Evolutionary conservation across 2,113 vertebrate species (phyloP).

Genomic region (Sinocyclocheilus anshuiensis): DNA sequence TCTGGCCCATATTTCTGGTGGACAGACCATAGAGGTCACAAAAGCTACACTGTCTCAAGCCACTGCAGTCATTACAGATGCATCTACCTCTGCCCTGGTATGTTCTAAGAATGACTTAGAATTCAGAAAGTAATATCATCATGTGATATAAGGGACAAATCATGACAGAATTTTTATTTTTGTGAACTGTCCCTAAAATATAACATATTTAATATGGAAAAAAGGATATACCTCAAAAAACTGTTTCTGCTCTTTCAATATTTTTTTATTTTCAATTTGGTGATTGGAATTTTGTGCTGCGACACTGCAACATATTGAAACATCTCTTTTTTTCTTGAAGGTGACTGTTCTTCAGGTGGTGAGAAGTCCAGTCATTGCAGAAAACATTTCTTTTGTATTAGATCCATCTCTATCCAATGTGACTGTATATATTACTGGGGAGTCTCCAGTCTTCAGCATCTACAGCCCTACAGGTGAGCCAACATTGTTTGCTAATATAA

Average conservation of each 20-base stretch:
- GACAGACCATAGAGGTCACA: conserved; percentile 61
- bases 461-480: conserved; percentile 13
- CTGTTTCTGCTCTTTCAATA: background rate
- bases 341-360: conserved; percentile 31
- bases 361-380: background rate
- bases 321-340: conserved; percentile 8
- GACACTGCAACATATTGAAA: background rate
- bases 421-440: conserved; percentile 29
- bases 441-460: conserved; percentile 8
- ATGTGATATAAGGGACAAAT: too few relatives aligned
- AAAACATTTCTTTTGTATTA: conserved; percentile 20
- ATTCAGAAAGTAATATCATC: too few relatives aligned
- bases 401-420: conserved; percentile 29
- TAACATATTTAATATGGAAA: background rate
- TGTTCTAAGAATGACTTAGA: background rate
- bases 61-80: conserved; percentile 57
- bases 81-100: conserved; percentile 60
- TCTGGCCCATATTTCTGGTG: conserved; percentile 67
- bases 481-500: too few relatives aligned
- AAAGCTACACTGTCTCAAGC: conserved; percentile 27
- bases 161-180: too few relatives aligned
- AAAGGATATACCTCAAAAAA: too few relatives aligned
- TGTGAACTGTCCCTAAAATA: too few relatives aligned
- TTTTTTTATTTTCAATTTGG: background rate
- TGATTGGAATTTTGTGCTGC: background rate